Conservation (phyloP, 2,888 invertebrate species). For the Perithous albicinctus region DNA sequence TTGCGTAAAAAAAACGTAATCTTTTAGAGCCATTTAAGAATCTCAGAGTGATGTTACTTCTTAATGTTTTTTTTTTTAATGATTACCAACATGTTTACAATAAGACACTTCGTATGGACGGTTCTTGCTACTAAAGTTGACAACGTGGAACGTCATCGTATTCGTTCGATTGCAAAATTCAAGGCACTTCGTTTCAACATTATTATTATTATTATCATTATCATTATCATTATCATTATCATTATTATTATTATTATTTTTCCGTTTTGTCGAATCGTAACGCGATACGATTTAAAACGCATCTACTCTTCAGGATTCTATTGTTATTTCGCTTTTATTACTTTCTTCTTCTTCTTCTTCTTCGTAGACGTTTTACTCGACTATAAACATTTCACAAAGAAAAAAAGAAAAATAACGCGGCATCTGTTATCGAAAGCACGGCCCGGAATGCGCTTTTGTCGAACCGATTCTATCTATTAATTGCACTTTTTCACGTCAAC, state of each 20-base stretch:
- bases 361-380: constrained; percentile 25
- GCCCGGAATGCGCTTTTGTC: constrained; percentile 23
- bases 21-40: too few relatives aligned
- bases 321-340: constrained; percentile 16
- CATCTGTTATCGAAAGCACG: constrained; percentile 15
- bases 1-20: too few relatives aligned
- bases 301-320: not conserved
- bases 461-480: constrained; percentile 54
- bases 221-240: too few relatives aligned
- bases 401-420: constrained; percentile 28
- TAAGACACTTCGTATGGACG: constrained; percentile 82
- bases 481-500: constrained; percentile 71
- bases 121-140: constrained; percentile 81
- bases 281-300: constrained; percentile 30
- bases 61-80: constrained; percentile 70
- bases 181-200: constrained; percentile 79
- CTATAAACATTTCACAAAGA: constrained; percentile 30
- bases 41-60: too few relatives aligned
- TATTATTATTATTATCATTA: too few relatives aligned
- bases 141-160: constrained; percentile 71
- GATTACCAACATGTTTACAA: constrained; percentile 77
- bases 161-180: constrained; percentile 76
- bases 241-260: constrained; percentile 33
- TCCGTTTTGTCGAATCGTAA: constrained; percentile 57
- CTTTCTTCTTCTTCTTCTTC: too few relatives aligned